These are phyloP conservation scores for Sarcophaga peregrina DNA, from an alignment of 1,140 invertebrate species.

Conservation along the genomic window DNA sequence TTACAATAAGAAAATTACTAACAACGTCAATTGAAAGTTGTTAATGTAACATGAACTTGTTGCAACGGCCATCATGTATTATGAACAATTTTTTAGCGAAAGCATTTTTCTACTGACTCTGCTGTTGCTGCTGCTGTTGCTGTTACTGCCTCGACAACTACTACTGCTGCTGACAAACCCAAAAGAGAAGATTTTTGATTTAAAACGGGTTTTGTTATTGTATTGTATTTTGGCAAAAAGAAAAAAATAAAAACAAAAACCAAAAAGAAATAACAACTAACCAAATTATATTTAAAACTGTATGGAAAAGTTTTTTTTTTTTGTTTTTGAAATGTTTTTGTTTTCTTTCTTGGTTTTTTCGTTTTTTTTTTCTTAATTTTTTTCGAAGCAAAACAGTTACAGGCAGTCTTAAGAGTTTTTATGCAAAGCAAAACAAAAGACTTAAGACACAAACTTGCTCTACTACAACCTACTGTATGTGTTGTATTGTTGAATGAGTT, in stretches of 20 bases:
- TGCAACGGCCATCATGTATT: slow-evolving; percentile 18
- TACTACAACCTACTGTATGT: slow-evolving; percentile 52
- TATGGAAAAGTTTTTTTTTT: too few species aligned
- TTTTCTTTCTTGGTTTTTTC: too few species aligned
- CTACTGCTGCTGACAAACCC: background rate
- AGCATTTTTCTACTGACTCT: slow-evolving; percentile 25
- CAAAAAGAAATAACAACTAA: slow-evolving; percentile 5
- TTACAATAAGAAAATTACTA: slow-evolving; percentile 19
- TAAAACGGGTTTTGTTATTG: slow-evolving; percentile 29
- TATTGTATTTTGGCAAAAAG: slow-evolving; percentile 29
- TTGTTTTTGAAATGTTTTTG: too few species aligned
- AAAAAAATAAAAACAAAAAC: slow-evolving; percentile 4
- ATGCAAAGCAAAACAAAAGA: slow-evolving; percentile 60
- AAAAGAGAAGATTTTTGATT: slow-evolving; percentile 8
- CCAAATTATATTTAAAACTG: too few species aligned
- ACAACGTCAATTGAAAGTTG: slow-evolving; percentile 51
- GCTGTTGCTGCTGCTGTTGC: slow-evolving; percentile 12
- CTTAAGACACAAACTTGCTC: slow-evolving; percentile 64
- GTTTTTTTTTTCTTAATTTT: background rate
- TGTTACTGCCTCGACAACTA: background rate
- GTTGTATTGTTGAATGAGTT: background rate
- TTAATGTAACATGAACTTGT: slow-evolving; percentile 65
- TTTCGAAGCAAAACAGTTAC: background rate
- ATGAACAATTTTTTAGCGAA: slow-evolving; percentile 35
- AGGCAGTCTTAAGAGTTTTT: background rate